A percentile compares a stretch with the other conserved stretches of the same genome.
Conservation (phyloP, 1,140 invertebrate genomes). For the Pseudomyrmex gracilis region DNA sequence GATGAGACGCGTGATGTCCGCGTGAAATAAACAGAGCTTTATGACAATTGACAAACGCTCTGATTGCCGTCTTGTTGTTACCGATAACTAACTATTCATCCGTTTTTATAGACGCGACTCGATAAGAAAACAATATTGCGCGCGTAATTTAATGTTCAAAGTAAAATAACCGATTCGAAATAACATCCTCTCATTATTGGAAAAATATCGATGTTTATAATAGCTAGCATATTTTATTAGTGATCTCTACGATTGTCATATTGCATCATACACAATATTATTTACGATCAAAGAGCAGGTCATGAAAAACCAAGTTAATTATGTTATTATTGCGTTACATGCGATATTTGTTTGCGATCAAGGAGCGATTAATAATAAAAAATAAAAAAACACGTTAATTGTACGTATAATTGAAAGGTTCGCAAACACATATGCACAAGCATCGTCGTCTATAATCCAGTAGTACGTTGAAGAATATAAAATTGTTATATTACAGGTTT, state of each 20-base stretch:
- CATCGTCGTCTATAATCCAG: not conserved
- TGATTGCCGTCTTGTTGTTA: conserved; percentile 7
- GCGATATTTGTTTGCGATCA: not conserved
- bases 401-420: no score
- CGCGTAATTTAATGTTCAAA: no score
- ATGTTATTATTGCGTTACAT: not conserved
- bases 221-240: no score
- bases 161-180: no score
- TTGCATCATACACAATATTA: no score
- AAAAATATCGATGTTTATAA: no score
- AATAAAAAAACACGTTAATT: no score
- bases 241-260: no score
- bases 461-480: not conserved
- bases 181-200: no score
- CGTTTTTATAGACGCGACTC: not conserved
- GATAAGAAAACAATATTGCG: no score
- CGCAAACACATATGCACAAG: not conserved
- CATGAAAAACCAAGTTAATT: no score
- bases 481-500: conserved; percentile 26
- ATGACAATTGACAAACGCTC: conserved; percentile 20
- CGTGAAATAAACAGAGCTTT: conserved; percentile 25
- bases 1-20: conserved; percentile 73
- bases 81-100: not conserved
- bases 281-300: no score
- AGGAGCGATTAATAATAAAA: not conserved